phyloP scores from a whole-genome alignment of 2,888 invertebrate genomes.

The Agonopterix alstromeriana region DNA sequence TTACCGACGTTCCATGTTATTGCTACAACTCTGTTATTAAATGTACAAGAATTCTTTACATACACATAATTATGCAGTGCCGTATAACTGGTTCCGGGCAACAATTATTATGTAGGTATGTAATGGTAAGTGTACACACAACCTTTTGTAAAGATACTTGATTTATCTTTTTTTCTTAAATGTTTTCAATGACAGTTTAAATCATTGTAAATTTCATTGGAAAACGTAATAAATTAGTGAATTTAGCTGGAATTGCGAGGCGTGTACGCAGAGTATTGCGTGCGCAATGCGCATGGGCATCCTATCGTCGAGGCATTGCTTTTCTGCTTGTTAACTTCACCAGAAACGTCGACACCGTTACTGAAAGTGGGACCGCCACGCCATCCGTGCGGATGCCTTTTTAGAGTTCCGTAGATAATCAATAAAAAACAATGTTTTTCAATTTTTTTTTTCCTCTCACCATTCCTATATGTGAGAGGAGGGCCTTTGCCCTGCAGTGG shows the following conservation, averaged over 20 bases:
- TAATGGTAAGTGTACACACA: no score
- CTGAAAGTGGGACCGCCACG: conserved; percentile 14
- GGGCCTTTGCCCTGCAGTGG: no score
- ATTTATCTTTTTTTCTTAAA: conserved; percentile 7
- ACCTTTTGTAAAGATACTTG: conserved; percentile 13
- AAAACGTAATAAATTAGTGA: conserved; percentile 32
- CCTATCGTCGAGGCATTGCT: conserved; percentile 17
- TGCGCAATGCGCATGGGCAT: conserved; percentile 7
- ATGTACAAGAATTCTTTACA: conserved; percentile 30
- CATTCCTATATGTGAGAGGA: no score
- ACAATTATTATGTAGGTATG: no score
- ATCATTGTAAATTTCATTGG: conserved; percentile 21
- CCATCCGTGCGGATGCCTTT: neutral
- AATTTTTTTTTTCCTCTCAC: no score
- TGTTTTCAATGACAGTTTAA: conserved; percentile 13
- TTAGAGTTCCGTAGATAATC: no score
- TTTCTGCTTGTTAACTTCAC: conserved; percentile 25
- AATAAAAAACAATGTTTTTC: no score
- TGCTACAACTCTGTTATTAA: conserved; percentile 38
- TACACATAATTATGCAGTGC: conserved; percentile 19
- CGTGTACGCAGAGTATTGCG: conserved; percentile 11
- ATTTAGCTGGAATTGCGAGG: conserved; percentile 25
- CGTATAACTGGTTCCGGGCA: no score
- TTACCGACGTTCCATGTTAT: conserved; percentile 23
- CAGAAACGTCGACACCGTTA: conserved; percentile 19